phyloP scores from a whole-genome alignment of 2,113 vertebrate species.

The Nematolebias whitei region DNA sequence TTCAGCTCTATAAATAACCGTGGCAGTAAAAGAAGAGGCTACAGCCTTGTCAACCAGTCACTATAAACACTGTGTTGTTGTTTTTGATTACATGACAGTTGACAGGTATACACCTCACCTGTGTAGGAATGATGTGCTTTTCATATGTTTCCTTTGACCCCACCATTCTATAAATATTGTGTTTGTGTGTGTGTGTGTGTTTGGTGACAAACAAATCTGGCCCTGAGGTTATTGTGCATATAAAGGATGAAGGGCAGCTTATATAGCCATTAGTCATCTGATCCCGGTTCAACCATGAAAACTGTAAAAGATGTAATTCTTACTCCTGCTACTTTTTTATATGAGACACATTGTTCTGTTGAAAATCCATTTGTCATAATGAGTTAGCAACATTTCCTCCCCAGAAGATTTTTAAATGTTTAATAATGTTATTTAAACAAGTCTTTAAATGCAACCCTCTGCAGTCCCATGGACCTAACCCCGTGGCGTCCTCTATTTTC shows the following conservation, averaged over 20 bases:
- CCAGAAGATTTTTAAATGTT: constrained; percentile 46
- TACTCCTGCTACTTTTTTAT: constrained; percentile 31
- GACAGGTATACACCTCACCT: constrained; percentile 69
- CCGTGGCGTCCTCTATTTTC: constrained; percentile 76
- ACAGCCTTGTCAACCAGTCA: constrained; percentile 68
- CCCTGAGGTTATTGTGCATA: constrained; percentile 37
- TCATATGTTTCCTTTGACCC: constrained; percentile 63
- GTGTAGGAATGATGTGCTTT: constrained; percentile 64
- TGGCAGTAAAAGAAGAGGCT: constrained; percentile 57
- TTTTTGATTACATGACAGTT: constrained; percentile 69
- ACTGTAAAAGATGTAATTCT: constrained; percentile 9
- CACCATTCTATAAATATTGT: constrained; percentile 73
- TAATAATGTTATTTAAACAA: constrained; percentile 59
- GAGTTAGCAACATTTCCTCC: constrained; percentile 50
- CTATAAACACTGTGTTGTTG: constrained; percentile 56
- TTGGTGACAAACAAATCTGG: constrained; percentile 55
- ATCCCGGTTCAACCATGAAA: constrained; percentile 23
- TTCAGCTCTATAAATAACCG: constrained; percentile 65
- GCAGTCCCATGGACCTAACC: constrained; percentile 67
- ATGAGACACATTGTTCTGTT: constrained; percentile 26
- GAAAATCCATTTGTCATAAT: constrained; percentile 60
- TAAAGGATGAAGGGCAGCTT: constrained; percentile 48
- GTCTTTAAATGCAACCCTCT: constrained; percentile 61
- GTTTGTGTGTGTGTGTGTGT: constrained; percentile 48
- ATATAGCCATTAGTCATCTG: constrained; percentile 32